Percentiles rank a stretch among this genome's conserved stretches.
Conservation (phyloP, 2,797 vertebrate genomes). For the Zalophus californianus region DNA sequence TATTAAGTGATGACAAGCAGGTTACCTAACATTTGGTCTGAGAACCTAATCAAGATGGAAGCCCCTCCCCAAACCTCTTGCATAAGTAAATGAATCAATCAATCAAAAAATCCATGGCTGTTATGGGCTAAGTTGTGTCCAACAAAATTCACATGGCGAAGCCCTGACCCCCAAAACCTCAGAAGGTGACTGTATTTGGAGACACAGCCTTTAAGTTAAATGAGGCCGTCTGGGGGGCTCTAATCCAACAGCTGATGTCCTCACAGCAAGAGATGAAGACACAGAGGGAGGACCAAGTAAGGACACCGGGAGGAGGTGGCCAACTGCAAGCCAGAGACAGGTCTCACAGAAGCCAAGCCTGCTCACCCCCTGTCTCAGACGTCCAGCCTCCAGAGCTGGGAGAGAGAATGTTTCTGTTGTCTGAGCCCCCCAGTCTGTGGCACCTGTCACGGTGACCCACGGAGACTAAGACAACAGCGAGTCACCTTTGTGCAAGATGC, state of each 20-base stretch:
- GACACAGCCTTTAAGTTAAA: not conserved
- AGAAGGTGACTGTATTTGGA: not conserved
- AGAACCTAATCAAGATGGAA: not conserved
- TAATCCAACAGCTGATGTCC: too few relatives aligned
- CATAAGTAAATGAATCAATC: not conserved
- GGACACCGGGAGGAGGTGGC: not conserved
- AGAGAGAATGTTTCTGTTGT: fast-evolving
- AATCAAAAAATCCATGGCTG: not conserved
- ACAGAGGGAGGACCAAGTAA: fast-evolving
- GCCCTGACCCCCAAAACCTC: not conserved
- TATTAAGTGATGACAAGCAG: too few relatives aligned
- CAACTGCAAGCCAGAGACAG: not conserved
- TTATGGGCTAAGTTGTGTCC: not conserved
- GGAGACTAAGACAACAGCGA: fast-evolving
- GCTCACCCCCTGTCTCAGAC: not conserved
- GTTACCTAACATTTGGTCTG: not conserved
- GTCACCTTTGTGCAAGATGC: not conserved
- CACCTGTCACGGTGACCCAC: fast-evolving
- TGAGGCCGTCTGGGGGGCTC: not conserved
- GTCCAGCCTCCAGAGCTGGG: not conserved
- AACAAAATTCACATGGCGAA: not conserved
- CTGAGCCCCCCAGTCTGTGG: fast-evolving
- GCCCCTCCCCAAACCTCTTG: not conserved
- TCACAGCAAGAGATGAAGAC: not conserved
- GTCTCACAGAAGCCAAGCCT: not conserved